Evolutionary conservation across 2,888 invertebrate species (phyloP).

Genomic region (Tachina fera): DNA sequence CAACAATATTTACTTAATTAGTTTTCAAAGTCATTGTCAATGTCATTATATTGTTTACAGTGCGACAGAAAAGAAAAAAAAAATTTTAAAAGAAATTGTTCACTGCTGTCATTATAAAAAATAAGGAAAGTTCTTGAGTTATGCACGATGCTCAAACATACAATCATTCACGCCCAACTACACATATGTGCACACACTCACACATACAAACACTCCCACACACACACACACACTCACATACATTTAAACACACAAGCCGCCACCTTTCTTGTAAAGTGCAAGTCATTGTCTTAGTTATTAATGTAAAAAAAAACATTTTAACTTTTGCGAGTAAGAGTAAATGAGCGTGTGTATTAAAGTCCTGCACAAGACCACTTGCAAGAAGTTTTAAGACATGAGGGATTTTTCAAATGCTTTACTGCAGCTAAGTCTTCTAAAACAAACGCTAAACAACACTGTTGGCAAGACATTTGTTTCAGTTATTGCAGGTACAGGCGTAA

Average conservation of each 20-base stretch:
- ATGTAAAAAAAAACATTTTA: slow-evolving; percentile 17
- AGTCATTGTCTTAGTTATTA: slow-evolving; percentile 17
- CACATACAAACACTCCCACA: no score
- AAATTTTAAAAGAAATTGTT: neutral
- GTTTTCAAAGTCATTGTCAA: slow-evolving; percentile 64
- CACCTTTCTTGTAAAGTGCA: neutral
- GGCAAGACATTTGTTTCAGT: no score
- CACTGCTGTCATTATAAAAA: slow-evolving; percentile 35
- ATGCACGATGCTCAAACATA: slow-evolving; percentile 16
- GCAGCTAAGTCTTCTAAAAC: no score
- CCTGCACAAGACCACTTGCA: no score
- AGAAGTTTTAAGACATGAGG: no score
- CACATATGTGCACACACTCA: neutral
- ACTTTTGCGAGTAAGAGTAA: slow-evolving; percentile 16
- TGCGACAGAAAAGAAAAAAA: neutral
- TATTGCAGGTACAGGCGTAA: no score
- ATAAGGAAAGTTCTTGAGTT: slow-evolving; percentile 40
- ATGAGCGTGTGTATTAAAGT: slow-evolving; percentile 14
- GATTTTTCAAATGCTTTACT: no score
- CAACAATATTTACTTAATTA: slow-evolving; percentile 15
- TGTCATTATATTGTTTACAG: slow-evolving; percentile 51
- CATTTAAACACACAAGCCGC: neutral
- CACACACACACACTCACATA: neutral
- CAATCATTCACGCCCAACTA: neutral
- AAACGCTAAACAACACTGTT: no score